phyloP scores from a whole-genome alignment of 2,113 vertebrate species.

The Pollimyrus isidori region DNA sequence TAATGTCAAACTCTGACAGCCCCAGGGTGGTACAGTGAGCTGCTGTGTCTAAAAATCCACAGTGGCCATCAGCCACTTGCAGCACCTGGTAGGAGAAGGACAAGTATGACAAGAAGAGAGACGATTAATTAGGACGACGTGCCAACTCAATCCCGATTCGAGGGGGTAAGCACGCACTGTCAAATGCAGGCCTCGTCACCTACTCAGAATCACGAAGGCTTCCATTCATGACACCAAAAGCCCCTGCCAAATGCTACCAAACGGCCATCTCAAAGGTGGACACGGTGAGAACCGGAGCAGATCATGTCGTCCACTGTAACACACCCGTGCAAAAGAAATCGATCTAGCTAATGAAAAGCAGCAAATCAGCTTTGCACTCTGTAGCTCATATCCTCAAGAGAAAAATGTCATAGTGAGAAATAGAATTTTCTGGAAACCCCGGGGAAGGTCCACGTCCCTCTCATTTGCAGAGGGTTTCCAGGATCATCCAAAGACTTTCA shows the following conservation, averaged over 20 bases:
- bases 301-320: not conserved
- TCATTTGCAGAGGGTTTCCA: not conserved
- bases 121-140: not conserved
- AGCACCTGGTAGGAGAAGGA: not conserved
- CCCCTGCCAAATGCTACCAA: not conserved
- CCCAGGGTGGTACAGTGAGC: not conserved
- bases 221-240: not conserved
- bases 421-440: not conserved
- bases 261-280: not conserved
- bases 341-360: not conserved
- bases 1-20: not conserved
- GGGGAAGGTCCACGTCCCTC: not conserved
- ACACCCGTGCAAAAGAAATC: not conserved
- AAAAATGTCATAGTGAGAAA: not conserved
- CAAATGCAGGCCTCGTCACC: not conserved
- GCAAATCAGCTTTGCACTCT: not conserved
- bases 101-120: not conserved
- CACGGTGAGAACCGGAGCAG: not conserved
- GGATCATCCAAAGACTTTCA: not conserved
- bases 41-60: not conserved
- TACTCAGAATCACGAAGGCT: not conserved
- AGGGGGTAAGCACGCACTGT: not conserved
- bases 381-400: not conserved
- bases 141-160: not conserved
- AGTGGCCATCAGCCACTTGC: not conserved